phyloP scores from a whole-genome alignment of 2,888 invertebrate species.

The Drosophila borealis region DNA sequence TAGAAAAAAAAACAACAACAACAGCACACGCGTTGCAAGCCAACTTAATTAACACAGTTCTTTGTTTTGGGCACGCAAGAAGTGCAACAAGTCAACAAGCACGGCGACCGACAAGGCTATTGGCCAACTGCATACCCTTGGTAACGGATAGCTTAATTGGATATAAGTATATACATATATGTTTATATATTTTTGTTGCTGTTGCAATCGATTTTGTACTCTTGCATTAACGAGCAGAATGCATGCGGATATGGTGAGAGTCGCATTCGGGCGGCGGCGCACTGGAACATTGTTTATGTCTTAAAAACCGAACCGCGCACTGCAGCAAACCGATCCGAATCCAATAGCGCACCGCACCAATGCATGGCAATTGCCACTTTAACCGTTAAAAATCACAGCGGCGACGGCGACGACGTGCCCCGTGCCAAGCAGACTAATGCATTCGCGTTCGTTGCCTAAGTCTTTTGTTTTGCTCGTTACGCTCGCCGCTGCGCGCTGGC shows the following conservation, averaged over 20 bases:
- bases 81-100: conserved; percentile 28
- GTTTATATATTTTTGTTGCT: not conserved
- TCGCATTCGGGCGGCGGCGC: conserved; percentile 3
- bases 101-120: conserved; percentile 25
- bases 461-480: conserved; percentile 62
- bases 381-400: conserved; percentile 60
- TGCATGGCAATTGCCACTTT: conserved; percentile 66
- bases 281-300: conserved; percentile 3
- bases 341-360: conserved; percentile 21
- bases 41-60: conserved; percentile 70
- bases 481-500: conserved; percentile 13
- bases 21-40: conserved; percentile 33
- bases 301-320: conserved; percentile 6
- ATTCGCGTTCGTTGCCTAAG: conserved; percentile 73
- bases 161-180: conserved; percentile 3
- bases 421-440: conserved; percentile 41
- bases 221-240: conserved; percentile 11
- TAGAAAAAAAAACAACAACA: conserved; percentile 17
- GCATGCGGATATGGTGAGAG: conserved; percentile 27
- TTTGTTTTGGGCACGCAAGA: conserved; percentile 53
- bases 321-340: not conserved
- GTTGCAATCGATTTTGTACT: conserved; percentile 41
- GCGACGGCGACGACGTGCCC: conserved; percentile 35
- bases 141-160: conserved; percentile 45
- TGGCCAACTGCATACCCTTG: conserved; percentile 60